Evolutionary conservation across 2,797 vertebrate genomes (phyloP).

Genomic region (Paramormyrops hopkinsi): DNA sequence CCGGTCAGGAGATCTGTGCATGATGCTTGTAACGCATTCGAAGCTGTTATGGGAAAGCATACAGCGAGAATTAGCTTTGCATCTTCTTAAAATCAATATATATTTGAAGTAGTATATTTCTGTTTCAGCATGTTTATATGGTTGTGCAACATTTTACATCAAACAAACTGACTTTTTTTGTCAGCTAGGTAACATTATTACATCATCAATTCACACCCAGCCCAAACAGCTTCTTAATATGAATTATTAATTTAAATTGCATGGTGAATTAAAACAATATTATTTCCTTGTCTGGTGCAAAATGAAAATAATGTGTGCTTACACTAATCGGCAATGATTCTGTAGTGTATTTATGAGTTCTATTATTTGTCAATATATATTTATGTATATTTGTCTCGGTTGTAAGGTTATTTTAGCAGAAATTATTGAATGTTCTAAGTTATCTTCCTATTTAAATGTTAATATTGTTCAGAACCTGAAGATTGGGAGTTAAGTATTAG

Average conservation of each 20-base stretch:
- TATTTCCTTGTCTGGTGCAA: background rate
- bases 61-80: background rate
- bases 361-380: background rate
- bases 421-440: background rate
- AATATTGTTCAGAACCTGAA: background rate
- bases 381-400: background rate
- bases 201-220: background rate
- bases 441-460: background rate
- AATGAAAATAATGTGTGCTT: background rate
- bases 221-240: background rate
- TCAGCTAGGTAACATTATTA: background rate
- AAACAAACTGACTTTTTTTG: background rate
- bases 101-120: background rate
- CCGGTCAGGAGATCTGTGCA: background rate
- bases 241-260: background rate
- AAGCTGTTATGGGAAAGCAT: background rate
- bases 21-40: background rate
- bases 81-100: background rate
- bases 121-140: background rate
- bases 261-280: background rate
- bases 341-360: background rate
- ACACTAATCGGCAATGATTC: background rate
- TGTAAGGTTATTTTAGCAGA: background rate
- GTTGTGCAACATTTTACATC: background rate
- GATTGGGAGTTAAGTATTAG: background rate